phyloP scores from a whole-genome alignment of 2,888 invertebrate genomes.

The Cataglyphis albicans region DNA sequence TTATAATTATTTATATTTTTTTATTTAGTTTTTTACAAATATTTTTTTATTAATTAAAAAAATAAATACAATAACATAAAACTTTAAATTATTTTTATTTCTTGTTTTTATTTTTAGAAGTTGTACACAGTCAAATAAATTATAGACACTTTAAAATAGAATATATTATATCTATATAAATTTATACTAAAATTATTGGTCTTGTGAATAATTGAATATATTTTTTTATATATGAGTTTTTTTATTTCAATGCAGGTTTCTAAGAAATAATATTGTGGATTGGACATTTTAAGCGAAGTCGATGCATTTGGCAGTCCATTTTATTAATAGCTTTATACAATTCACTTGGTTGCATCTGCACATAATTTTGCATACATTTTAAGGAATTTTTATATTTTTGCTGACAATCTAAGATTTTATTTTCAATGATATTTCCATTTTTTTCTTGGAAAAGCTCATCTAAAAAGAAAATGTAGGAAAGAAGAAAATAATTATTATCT shows the following conservation, averaged over 20 bases:
- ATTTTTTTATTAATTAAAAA: too few relatives aligned
- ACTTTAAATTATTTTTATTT: too few relatives aligned
- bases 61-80: too few relatives aligned
- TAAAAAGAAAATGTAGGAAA: neutral
- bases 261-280: slow-evolving; percentile 45
- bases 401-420: neutral
- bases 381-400: neutral
- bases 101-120: too few relatives aligned
- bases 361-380: neutral
- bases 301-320: slow-evolving; percentile 63
- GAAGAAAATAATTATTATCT: neutral
- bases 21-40: too few relatives aligned
- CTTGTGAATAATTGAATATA: slow-evolving; percentile 17
- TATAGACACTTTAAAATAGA: neutral
- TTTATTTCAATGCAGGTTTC: neutral
- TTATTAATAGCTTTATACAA: slow-evolving; percentile 56
- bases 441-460: slow-evolving; percentile 11
- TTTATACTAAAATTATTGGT: neutral
- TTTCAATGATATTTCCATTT: neutral
- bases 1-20: too few relatives aligned
- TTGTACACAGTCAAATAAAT: neutral
- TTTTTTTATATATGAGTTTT: neutral
- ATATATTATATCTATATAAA: neutral
- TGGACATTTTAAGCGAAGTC: slow-evolving; percentile 55
- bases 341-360: neutral